Conservation (phyloP, 2,113 vertebrate species). For the Corythoichthys intestinalis region DNA sequence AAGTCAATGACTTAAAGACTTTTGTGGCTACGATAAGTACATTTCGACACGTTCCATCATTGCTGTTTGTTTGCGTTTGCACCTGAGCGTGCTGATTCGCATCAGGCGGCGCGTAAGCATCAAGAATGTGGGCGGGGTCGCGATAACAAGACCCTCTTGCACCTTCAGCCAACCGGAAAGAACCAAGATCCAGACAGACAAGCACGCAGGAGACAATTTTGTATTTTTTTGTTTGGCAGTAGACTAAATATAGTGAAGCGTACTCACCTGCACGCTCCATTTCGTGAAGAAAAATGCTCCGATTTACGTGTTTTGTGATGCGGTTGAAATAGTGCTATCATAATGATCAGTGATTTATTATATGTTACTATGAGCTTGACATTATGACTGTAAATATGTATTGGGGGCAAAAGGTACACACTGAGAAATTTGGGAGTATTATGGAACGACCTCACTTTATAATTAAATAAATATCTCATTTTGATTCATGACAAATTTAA, state of each 20-base stretch:
- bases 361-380: too few species aligned
- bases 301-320: too few species aligned
- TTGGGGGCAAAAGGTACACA: too few species aligned
- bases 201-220: neutral
- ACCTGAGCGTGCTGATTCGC: constrained; percentile 58
- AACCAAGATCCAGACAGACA: constrained; percentile 67
- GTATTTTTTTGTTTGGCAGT: neutral
- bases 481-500: too few species aligned
- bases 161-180: constrained; percentile 66
- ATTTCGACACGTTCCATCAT: neutral
- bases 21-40: neutral
- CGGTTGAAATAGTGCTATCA: too few species aligned
- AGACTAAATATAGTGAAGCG: neutral
- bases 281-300: too few species aligned
- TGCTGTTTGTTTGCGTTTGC: constrained; percentile 23
- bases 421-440: too few species aligned
- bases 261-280: neutral
- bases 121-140: constrained; percentile 49
- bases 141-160: constrained; percentile 53
- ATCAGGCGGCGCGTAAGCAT: constrained; percentile 65
- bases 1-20: too few species aligned
- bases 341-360: too few species aligned
- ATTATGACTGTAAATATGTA: too few species aligned
- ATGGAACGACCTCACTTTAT: too few species aligned
- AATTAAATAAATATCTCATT: too few species aligned